Evolutionary conservation across 2,113 vertebrate species (phyloP).

Genomic region (Macheiramphus alcinus): DNA sequence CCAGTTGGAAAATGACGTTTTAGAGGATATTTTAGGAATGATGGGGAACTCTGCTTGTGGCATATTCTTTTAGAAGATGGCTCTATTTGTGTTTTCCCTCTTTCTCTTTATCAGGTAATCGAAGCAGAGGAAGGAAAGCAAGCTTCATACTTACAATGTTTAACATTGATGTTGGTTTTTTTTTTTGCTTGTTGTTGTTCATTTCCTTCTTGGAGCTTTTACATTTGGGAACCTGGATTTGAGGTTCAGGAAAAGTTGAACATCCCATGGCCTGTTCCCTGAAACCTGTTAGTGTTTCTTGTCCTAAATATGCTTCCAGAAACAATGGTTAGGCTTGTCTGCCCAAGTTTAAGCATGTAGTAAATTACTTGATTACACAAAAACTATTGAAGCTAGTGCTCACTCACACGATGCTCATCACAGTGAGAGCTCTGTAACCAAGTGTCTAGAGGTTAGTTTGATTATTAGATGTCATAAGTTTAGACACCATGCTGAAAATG

Average conservation of each 20-base stretch:
- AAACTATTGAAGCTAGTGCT: not conserved
- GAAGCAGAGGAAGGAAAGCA: not conserved
- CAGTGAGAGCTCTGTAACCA: not conserved
- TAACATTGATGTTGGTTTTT: not conserved
- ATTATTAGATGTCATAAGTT: not conserved
- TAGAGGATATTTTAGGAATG: not conserved
- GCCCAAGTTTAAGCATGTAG: not conserved
- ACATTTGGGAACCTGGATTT: not conserved
- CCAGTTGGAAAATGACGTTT: not conserved
- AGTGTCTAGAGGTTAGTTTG: not conserved
- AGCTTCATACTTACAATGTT: not conserved
- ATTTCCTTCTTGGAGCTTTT: not conserved
- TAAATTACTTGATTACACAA: not conserved
- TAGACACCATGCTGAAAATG: not conserved
- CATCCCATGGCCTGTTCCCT: not conserved
- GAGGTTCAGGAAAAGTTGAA: not conserved
- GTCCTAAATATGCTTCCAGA: not conserved
- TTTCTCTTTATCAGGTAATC: not conserved
- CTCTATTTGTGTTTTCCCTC: not conserved
- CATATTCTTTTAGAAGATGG: not conserved
- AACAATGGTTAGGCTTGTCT: not conserved
- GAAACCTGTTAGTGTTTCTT: not conserved
- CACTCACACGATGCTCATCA: not conserved
- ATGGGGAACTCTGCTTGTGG: not conserved
- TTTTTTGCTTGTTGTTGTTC: not conserved